Evolutionary conservation across 2,888 invertebrate genomes (phyloP).

Genomic region (Copidosoma aretas): DNA sequence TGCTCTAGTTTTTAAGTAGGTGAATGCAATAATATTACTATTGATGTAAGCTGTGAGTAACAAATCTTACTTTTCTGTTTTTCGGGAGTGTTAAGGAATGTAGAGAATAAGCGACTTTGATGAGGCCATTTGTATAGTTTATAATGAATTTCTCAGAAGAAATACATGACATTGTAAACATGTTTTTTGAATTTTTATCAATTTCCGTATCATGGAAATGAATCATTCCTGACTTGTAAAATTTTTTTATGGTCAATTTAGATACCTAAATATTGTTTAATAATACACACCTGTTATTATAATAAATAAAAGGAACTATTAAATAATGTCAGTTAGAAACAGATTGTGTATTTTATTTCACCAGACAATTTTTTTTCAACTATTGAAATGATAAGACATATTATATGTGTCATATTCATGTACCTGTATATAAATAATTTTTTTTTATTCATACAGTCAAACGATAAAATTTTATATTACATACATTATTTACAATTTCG

Average conservation of each 20-base stretch:
- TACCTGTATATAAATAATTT: not conserved
- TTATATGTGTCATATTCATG: not conserved
- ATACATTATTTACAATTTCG: conserved; percentile 36
- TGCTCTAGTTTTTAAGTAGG: conserved; percentile 19
- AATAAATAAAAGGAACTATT: not conserved
- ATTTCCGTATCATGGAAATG: not conserved
- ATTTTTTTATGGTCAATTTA: not conserved
- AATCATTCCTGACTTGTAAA: not conserved
- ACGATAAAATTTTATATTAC: not conserved
- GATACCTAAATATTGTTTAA: not conserved
- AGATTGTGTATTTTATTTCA: too few species aligned
- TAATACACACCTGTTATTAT: not conserved
- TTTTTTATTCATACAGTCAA: too few species aligned
- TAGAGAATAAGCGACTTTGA: not conserved
- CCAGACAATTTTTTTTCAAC: too few species aligned
- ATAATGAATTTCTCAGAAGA: conserved; percentile 23
- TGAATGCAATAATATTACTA: conserved; percentile 22
- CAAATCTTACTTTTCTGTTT: conserved; percentile 22
- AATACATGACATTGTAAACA: conserved; percentile 34
- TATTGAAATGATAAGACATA: not conserved
- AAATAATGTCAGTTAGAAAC: not conserved
- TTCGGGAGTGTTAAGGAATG: conserved; percentile 18
- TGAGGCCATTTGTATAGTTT: conserved; percentile 29
- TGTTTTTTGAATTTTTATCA: conserved; percentile 1
- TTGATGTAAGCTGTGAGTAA: conserved; percentile 20